These are phyloP conservation scores for Luffia ferchaultella DNA, from an alignment of 2,888 invertebrate species.

Conservation along the genomic window DNA sequence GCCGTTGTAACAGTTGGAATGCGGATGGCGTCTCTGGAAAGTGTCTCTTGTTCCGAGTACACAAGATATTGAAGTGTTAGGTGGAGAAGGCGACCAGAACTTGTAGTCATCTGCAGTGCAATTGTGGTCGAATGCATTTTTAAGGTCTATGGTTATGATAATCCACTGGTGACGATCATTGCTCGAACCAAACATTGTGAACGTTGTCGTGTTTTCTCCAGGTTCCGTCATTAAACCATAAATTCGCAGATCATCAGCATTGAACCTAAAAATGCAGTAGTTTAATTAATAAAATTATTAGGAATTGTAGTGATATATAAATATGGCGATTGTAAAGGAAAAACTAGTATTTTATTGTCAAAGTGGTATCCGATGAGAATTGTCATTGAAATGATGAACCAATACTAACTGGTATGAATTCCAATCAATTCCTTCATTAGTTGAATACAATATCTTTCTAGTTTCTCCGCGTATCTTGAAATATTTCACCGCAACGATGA, in stretches of 20 bases:
- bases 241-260: conserved; percentile 77
- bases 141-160: conserved; percentile 75
- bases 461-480: conserved; percentile 81
- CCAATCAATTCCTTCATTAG: conserved; percentile 88
- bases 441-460: conserved; percentile 81
- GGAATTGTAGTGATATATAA: not conserved
- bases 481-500: conserved; percentile 85
- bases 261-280: conserved; percentile 69
- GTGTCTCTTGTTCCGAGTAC: conserved; percentile 80
- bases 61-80: conserved; percentile 70
- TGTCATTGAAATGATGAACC: no score
- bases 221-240: conserved; percentile 94
- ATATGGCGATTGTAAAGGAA: conserved; percentile 9
- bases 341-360: no score
- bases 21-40: conserved; percentile 77
- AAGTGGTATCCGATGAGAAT: no score
- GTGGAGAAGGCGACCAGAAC: conserved; percentile 82
- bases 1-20: conserved; percentile 85
- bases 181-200: conserved; percentile 90
- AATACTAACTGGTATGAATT: conserved; percentile 62
- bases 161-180: conserved; percentile 84
- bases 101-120: conserved; percentile 84
- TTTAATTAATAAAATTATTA: not conserved
- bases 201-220: conserved; percentile 91
- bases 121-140: conserved; percentile 62